Evolutionary conservation across 1,140 invertebrate species (phyloP).

Genomic region (Drosophila obscura): DNA sequence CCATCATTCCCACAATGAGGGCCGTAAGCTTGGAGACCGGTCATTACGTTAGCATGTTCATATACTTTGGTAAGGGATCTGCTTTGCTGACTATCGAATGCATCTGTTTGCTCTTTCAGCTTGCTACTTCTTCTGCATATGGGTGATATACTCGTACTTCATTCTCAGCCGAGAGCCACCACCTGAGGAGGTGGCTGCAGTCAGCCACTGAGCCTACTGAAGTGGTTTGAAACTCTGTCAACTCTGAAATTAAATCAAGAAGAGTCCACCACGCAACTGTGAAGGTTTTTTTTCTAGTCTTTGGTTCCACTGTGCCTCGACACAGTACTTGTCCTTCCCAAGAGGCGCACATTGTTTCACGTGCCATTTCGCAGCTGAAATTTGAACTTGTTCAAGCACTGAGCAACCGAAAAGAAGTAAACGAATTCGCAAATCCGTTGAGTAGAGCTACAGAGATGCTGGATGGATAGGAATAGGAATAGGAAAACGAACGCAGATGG

Average conservation of each 20-base stretch:
- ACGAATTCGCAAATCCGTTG: constrained; percentile 61
- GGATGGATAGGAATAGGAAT: constrained; percentile 19
- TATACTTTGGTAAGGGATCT: too few relatives aligned
- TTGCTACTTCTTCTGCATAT: too few relatives aligned
- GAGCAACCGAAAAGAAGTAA: constrained; percentile 53
- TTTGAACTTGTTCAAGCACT: constrained; percentile 78
- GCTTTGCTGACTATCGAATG: too few relatives aligned
- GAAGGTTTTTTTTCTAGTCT: background rate
- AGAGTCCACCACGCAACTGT: background rate
- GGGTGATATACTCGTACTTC: too few relatives aligned
- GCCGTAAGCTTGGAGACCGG: too few relatives aligned
- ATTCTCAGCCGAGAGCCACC: too few relatives aligned
- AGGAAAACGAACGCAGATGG: background rate
- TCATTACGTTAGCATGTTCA: too few relatives aligned
- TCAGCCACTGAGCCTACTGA: too few relatives aligned
- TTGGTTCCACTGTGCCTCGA: constrained; percentile 34
- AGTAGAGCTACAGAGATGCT: constrained; percentile 37
- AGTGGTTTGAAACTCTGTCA: too few relatives aligned
- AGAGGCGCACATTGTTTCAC: constrained; percentile 68
- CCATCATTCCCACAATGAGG: rapidly evolving
- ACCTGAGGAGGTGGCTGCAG: too few relatives aligned
- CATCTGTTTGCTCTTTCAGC: too few relatives aligned
- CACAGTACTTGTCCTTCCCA: background rate
- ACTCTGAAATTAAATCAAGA: too few relatives aligned
- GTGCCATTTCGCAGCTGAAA: constrained; percentile 76